Base-by-base conservation (phyloP, 2,797 vertebrate genomes). In the Zenarchopterus dispar region DNA sequence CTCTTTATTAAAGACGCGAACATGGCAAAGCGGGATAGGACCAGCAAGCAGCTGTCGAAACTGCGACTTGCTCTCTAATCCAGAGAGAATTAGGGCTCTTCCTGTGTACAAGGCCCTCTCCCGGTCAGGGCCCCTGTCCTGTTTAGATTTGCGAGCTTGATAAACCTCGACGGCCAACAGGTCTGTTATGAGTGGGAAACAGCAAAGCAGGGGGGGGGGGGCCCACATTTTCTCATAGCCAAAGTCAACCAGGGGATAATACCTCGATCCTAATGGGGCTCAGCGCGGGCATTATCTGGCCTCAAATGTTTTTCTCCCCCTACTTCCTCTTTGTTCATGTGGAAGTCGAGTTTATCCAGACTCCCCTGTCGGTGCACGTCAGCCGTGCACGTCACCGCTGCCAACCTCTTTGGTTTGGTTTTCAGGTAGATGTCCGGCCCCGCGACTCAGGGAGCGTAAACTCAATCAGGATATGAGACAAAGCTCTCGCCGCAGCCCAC, bases 101-200 rank as follows among this genome's bases (percentile, higher is more conserved):
- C 90, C 89, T 93, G 90, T 92, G 89, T 84, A 88, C 81, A 78
- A 78, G 89, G 74, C 79, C 81, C 84, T 80, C 71, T 71, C 86
- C 84, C 80, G 74, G 79, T 81, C 87, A 75, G 84, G 85, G 85
- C 88, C 90, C 84, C 90, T 84, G 88, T 88, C 80, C 90, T 90
- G 91, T 91, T 92, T 91, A 91, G 93, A 93, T 92, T 85, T 84
- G 84, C 75, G 89, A 92, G 89, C 84, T 84, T 88, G 92, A 93
- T 94, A 92, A 92, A 90, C 83, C 86, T 82, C 86, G 56, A 88
- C 71, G 82, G 91, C 91, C 89, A 90, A 90, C 92, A 93, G 92
- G 93, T 93, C 90, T 91, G 90, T 91, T 92, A 90, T 93, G 89
- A 93, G 90, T 92, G 89, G 88, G 90, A 88, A 88, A 90, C 63